Conservation (phyloP, 2,888 invertebrate species). For the Drosophila recens region DNA sequence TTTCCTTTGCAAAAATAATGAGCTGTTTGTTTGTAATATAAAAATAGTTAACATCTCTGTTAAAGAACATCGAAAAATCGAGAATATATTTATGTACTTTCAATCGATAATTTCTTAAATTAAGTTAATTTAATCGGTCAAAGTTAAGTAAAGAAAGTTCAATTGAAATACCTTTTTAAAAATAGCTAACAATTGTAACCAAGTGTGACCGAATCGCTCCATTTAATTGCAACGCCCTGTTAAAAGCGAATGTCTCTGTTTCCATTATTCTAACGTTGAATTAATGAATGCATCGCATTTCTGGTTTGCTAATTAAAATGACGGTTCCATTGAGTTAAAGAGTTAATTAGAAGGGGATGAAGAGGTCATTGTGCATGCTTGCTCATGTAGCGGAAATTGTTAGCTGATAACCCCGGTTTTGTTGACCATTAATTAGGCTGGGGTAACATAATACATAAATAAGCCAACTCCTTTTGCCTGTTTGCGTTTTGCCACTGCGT, state of each 20-base stretch:
- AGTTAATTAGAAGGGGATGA: constrained; percentile 23
- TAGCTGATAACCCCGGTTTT: constrained; percentile 23
- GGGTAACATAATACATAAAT: constrained; percentile 19
- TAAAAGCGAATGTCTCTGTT: background rate
- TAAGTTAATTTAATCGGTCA: too few species aligned
- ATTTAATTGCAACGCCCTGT: too few species aligned
- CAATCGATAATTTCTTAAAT: too few species aligned
- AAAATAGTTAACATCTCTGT: background rate
- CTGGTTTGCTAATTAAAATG: constrained; percentile 9
- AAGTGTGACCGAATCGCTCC: too few species aligned
- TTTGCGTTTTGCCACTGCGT: background rate
- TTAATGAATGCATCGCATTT: constrained; percentile 1
- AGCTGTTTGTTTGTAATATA: background rate
- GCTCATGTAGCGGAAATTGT: constrained; percentile 26
- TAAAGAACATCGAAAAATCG: background rate
- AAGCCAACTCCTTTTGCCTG: constrained; percentile 4
- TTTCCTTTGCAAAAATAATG: too few species aligned
- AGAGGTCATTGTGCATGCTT: constrained; percentile 1
- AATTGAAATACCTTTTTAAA: too few species aligned
- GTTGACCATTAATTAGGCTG: constrained; percentile 50
- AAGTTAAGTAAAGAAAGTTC: too few species aligned
- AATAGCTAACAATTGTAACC: too few species aligned
- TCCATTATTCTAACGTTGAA: background rate
- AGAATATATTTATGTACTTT: too few species aligned
- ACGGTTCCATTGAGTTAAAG: background rate